These are phyloP conservation scores for Harpalus rubripes DNA, from an alignment of 2,888 invertebrate species.

Conservation along the genomic window DNA sequence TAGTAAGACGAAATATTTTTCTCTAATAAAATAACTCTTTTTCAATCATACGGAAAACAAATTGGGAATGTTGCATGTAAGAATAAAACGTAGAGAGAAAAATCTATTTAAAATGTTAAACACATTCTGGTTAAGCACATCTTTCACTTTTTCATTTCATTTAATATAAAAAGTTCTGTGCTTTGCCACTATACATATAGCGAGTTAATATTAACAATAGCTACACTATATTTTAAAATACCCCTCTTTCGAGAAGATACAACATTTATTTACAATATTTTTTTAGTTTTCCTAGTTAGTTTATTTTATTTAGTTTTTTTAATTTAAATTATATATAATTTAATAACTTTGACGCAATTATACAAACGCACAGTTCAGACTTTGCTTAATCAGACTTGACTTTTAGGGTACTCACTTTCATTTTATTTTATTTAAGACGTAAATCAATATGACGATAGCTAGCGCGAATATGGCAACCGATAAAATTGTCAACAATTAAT, in stretches of 20 bases:
- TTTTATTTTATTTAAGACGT: conserved; percentile 43
- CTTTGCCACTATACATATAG: conserved; percentile 60
- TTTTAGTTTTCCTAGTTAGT: conserved; percentile 56
- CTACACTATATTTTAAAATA: conserved; percentile 65
- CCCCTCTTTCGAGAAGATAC: conserved; percentile 53
- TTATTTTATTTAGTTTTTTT: conserved; percentile 61
- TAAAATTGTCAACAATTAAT: conserved; percentile 60
- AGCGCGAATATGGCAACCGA: conserved; percentile 62
- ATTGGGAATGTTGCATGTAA: conserved; percentile 65
- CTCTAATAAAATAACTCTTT: conserved; percentile 46
- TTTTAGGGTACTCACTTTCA: conserved; percentile 57
- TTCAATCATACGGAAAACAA: conserved; percentile 54
- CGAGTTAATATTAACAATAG: conserved; percentile 64
- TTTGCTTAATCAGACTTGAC: conserved; percentile 76
- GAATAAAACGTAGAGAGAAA: conserved; percentile 55
- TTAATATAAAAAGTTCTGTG: conserved; percentile 46
- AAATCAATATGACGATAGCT: conserved; percentile 60
- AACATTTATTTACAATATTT: conserved; percentile 65
- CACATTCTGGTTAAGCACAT: conserved; percentile 61
- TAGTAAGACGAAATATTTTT: conserved; percentile 29
- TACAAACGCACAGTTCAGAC: conserved; percentile 73
- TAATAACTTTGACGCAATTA: conserved; percentile 64
- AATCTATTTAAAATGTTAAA: conserved; percentile 62
- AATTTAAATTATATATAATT: conserved; percentile 64
- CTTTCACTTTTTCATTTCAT: conserved; percentile 43